Base-by-base conservation (phyloP, 1,140 invertebrate genomes). In the Zaprionus inermis region DNA sequence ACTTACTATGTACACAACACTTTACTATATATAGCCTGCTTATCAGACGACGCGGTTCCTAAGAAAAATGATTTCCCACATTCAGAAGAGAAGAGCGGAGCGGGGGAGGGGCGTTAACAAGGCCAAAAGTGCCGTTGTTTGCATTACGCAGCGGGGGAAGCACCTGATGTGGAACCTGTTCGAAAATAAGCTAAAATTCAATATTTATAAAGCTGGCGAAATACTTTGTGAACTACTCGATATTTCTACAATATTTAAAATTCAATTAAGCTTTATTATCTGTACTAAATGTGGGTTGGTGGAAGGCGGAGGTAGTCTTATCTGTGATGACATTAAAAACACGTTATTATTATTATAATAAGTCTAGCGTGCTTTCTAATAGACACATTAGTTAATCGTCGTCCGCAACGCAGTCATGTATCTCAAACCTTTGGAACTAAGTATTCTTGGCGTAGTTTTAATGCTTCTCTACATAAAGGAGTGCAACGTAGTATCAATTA, bases 41-140 rank as follows among this genome's bases (percentile, higher is more conserved):
- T 85, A 85, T 85, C 82, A 73, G 76, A 20, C 58, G 52, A 44
- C 72, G 66, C 75, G 73, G 59, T 85, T 85, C 72, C 79, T 46
- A 58, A 68, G 82, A 88, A 85, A 76, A 88, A 76, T 68, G 70
- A 72, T 49, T 49, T 18, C 12, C 12, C 36, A n/a, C 1, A 3
- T 28, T 28, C 44, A 11, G n/a, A 20, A 7, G 41, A 18, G n/a
- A 5, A 16, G 41, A 7, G 9, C n/a, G 41, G 38, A 1, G 38
- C n/a, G 12, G 6, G n/a, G n/a, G 51, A 14, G 11, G n/a, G 6
- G 4, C 34, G 41, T 12, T 44, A 41, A 38, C 20, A 56, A 36
- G 56, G 32, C 44, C 56, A 14, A 74, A 66, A 66, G 51, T 64
- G 67, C 60, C 59, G 51, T 78, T 81, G 79, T 81, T 81, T 74